Evolutionary conservation across 2,797 vertebrate species (phyloP), one percentile per base, ranked within the genome.

Genomic region (Pseudomugil gertrudae): DNA sequence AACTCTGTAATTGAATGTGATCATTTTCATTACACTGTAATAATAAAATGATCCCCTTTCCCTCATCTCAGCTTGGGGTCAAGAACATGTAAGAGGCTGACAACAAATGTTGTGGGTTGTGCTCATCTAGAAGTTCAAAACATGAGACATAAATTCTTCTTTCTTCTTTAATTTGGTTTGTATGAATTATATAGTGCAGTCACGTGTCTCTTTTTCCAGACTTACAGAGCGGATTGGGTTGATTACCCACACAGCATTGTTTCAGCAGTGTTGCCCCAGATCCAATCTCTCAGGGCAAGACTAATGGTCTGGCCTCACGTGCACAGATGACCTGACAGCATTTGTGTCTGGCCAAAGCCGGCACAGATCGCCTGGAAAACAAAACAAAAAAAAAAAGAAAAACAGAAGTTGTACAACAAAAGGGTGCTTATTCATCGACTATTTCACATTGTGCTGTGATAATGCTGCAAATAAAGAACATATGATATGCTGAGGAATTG

Each of bases 211-310:
- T 53, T 45, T 72, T 72, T 66, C 50, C 55, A 76, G 69, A 79
- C 84, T 63, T 74, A 78, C 80, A 69, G 66, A 43, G 4, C 13
- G 67, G 77, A 81, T 69, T 85, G 57, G 66, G 66, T 79, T 32
- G 21, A 68, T 76, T 83, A 79, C 67, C 69, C 66, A 67, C 59
- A 72, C 70, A 62, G 66, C 72, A 79, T 86, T 86, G 86, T 87
- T 83, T 85, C 63, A 66, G 60, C 3, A 6, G 59, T 56, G 47
- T 72, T 50, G 67, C 38, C 82, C 79, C 74, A 81, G 63, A 88
- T 78, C 75, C 60, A 66, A 66, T 86, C 77, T 86, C 83, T 75
- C 57, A 32, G 76, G 65, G 66, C 58, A 68, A 66, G 27, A 64
- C 73, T 83, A 78, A 84, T 63, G 55, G 66, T 40, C 64, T 53